Percentiles rank a stretch among this genome's conserved stretches.
Conservation (phyloP, 30 jellyfish, hydroid and myxozoan genomes). For the Turritopsis rubra region DNA sequence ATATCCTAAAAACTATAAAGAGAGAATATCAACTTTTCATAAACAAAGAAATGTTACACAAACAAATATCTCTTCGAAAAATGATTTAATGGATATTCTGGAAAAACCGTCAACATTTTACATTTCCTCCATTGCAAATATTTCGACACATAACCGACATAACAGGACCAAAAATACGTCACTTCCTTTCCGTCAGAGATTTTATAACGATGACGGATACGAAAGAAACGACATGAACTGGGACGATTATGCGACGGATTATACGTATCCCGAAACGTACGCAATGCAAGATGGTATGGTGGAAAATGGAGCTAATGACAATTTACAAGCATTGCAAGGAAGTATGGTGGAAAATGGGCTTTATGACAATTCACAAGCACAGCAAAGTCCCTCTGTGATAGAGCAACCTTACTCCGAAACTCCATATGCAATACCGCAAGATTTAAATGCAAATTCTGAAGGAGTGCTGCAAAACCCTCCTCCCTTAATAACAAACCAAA, state of each 20-base stretch:
- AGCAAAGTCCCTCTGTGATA: neutral
- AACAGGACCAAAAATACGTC: neutral
- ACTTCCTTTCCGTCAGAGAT: neutral
- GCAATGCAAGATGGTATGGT: neutral
- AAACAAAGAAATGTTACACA: neutral
- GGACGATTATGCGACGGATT: conserved; percentile 14
- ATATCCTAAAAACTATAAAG: neutral
- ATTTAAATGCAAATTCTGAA: neutral
- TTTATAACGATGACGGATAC: neutral
- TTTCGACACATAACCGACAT: neutral
- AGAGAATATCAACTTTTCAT: neutral
- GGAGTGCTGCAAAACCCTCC: neutral
- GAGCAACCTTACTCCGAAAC: neutral
- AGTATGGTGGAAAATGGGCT: neutral
- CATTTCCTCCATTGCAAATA: neutral
- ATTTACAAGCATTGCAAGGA: neutral
- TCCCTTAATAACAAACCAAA: neutral
- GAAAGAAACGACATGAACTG: neutral
- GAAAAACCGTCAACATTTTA: neutral
- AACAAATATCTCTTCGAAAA: neutral
- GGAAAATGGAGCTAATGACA: neutral
- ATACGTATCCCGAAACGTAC: neutral
- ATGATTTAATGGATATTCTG: neutral
- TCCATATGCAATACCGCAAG: neutral
- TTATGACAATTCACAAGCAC: neutral